Base-by-base conservation (phyloP, 2,797 vertebrate genomes). In the Oreortyx pictus region DNA sequence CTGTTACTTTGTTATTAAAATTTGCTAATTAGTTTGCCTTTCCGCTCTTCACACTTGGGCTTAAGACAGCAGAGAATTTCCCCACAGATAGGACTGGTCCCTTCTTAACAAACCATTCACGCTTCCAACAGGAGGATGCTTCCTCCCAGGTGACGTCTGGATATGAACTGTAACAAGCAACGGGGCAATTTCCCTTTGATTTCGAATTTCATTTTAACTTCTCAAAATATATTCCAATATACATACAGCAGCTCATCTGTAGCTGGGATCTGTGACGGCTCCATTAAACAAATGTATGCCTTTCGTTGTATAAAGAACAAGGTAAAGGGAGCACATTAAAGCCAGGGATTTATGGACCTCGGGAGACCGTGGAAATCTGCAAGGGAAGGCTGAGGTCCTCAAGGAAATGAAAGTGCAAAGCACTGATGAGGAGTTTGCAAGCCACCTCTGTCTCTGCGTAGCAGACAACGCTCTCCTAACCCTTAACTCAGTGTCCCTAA, bases 21-120 rank as follows among this genome's bases (percentile, higher is more conserved):
- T 91, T 54, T 35, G 70, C 88, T 94, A 91, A 92, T 91, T 88
- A 92, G 90, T 85, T 89, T 86, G 85, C 79, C 73, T 92, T 80
- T 88, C 72, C 43, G 20, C 84, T 92, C 83, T 78, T 62, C 73
- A 33, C 75, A 57, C 72, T 92, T 62, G 89, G 78, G 89, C 39
- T 95, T 75, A 50, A 61, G 74, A 73, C 74, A 62, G 68, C 0
- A 54, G 66, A 68, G 67, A 46, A 72, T 92, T 88, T 90, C 76
- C 92, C 81, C 77, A 44, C 64, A 82, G 80, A 86, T 83, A 47
- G 80, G 85, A 67, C 8, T 25, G 46, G 73, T 75, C 74, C 82
- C 87, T 82, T 57, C 84, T 94, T 71, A 88, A 74, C 92, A 91
- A 87, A 24, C 66, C 37, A 25, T 46, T 41, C 86, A 65, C 46